Evolutionary conservation across 92 coral and sea anemone genomes (phyloP).

Genomic region (Chrysogorgia sp.): DNA sequence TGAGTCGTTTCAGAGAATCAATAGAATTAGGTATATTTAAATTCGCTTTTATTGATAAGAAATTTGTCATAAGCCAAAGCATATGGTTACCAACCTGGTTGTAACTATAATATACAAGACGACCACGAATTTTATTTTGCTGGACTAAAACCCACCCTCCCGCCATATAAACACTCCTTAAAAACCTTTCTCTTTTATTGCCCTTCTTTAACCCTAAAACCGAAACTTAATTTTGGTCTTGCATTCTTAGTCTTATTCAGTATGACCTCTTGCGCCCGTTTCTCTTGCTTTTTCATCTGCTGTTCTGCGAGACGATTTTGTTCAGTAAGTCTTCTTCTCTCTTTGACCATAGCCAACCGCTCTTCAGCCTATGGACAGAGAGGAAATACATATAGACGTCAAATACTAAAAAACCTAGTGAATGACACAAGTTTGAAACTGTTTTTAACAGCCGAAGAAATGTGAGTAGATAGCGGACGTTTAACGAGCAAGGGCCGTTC

Average conservation of each 20-base stretch:
- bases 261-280: slow-evolving; percentile 91
- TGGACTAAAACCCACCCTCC: too few species aligned
- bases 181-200: slow-evolving; percentile 17
- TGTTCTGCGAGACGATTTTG: slow-evolving; percentile 80
- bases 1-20: too few species aligned
- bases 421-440: background rate
- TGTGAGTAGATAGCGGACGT: too few species aligned
- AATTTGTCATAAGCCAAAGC: too few species aligned
- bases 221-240: slow-evolving; percentile 86
- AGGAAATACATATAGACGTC: background rate
- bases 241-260: slow-evolving; percentile 88
- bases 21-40: too few species aligned
- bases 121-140: too few species aligned
- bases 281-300: slow-evolving; percentile 92
- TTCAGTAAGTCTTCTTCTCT: slow-evolving; percentile 80
- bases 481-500: background rate
- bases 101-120: too few species aligned
- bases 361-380: slow-evolving; percentile 99
- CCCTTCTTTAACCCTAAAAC: slow-evolving; percentile 77
- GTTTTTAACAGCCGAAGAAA: too few species aligned
- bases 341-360: slow-evolving; percentile 89
- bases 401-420: background rate
- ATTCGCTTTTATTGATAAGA: too few species aligned
- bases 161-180: background rate
- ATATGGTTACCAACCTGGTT: too few species aligned